Base-by-base conservation (phyloP, 92 coral and sea anemone genomes). In the Phenganax stokvisi region DNA sequence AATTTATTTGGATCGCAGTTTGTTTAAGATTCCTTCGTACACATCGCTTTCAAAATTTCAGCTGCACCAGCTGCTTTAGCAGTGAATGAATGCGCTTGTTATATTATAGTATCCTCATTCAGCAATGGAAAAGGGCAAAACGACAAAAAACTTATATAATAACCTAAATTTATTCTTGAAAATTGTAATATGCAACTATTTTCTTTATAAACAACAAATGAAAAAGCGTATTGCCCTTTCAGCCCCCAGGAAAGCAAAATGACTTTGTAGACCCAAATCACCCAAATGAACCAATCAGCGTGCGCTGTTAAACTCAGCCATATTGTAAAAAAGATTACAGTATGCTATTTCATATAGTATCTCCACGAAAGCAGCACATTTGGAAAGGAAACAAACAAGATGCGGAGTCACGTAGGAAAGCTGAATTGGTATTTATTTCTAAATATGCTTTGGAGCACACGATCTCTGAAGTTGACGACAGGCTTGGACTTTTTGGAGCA, bases 391-490 rank as follows among this genome's bases (percentile, higher is more conserved):
- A 63, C 56, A 68, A 52, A 65, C 57, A 54, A 12, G 57, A 54
- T 52, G 28, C 12, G 27, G 56, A 17, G 13, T 76, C 81, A 27
- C 53, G 69, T n/a, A 15, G 55, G 31, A 79, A 30, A 47, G n/a
- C 83, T 44, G 30, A 63, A 31, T 28, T 79, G 56, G 51, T 54
- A 17, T 79, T 47, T 51, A 28, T 79, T 7, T 67, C 83, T 7
- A 79, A 64, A 37, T 53, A 79, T 64, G 83, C 83, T 51, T 6
- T 79, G 83, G 71, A 79, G 54, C 83, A 79, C 61, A 79, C 83
- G 17, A 68, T 73, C 27, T 63, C 31, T 27, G 74, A 63, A 13
- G 74, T 79, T 61, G 83, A 79, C 7, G 62, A 79, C 15, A 60
- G 63, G 69, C 17, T 79, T 15, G 83, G 83, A 64, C 83, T 29